phyloP scores from a whole-genome alignment of 2,797 vertebrate genomes.

The Siniperca undulata region DNA sequence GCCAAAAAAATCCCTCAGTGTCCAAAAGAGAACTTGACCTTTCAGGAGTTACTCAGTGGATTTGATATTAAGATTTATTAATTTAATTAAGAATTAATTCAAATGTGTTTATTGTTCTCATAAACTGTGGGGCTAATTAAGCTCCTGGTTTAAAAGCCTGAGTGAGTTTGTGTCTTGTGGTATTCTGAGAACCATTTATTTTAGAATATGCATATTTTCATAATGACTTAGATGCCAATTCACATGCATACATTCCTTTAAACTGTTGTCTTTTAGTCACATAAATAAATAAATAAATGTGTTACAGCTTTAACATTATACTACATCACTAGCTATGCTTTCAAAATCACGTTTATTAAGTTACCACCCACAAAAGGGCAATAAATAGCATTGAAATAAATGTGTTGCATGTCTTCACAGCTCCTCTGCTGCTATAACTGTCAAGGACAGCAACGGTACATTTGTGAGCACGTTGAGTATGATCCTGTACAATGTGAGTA shows the following conservation, averaged over 20 bases:
- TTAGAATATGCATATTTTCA: conserved; percentile 4
- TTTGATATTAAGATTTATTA: conserved; percentile 12
- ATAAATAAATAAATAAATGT: conserved; percentile 2
- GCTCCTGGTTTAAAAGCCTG: conserved; percentile 8
- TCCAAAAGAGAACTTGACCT: conserved; percentile 37
- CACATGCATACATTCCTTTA: background rate
- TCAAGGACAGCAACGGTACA: conserved; percentile 96
- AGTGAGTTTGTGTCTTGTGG: conserved; percentile 10
- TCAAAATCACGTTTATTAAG: conserved; percentile 10
- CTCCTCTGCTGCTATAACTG: conserved; percentile 96
- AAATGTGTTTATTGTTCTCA: conserved; percentile 22
- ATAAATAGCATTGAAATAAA: conserved; percentile 1
- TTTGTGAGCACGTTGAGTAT: conserved; percentile 98
- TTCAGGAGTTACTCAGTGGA: conserved; percentile 6
- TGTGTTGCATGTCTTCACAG: conserved; percentile 79
- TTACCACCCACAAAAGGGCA: background rate
- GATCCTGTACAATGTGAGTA: conserved; percentile 97
- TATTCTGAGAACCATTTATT: conserved; percentile 33
- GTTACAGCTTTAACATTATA: background rate
- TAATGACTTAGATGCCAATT: conserved; percentile 29
- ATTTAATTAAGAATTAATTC: conserved; percentile 27
- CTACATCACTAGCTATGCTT: background rate
- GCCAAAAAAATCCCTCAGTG: conserved; percentile 15
- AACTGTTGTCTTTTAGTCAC: conserved; percentile 10
- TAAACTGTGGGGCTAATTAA: conserved; percentile 14